Evolutionary conservation across 2,797 vertebrate genomes (phyloP).

Genomic region (Huso huso): DNA sequence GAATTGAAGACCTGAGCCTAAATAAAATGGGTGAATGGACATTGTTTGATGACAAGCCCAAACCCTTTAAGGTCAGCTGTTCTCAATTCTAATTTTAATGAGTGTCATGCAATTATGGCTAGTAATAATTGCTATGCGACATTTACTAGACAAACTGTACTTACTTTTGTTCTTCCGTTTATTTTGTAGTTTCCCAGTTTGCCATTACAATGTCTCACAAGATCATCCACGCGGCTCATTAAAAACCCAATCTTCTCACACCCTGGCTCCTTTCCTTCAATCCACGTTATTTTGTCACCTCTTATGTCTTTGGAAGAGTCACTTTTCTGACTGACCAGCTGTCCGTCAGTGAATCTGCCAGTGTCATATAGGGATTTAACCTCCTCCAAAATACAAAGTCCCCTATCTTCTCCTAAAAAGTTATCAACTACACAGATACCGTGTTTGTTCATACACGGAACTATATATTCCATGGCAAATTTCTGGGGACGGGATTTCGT

Average conservation of each 20-base stretch:
- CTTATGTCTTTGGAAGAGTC: constrained; percentile 92
- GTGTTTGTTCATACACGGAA: constrained; percentile 90
- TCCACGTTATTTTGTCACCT: constrained; percentile 93
- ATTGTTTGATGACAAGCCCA: too few relatives aligned
- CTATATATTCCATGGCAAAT: constrained; percentile 80
- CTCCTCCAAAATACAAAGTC: constrained; percentile 66
- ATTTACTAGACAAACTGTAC: constrained; percentile 33
- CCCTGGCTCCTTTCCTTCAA: constrained; percentile 83
- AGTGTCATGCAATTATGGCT: too few relatives aligned
- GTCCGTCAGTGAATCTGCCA: constrained; percentile 88
- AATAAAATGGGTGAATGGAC: too few relatives aligned
- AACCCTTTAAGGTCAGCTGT: too few relatives aligned
- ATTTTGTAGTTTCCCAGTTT: constrained; percentile 92
- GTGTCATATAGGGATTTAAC: constrained; percentile 77
- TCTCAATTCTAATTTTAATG: too few relatives aligned
- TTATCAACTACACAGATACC: constrained; percentile 91
- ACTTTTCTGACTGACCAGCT: constrained; percentile 88
- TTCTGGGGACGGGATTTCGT: constrained; percentile 70
- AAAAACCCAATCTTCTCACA: constrained; percentile 82
- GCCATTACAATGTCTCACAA: constrained; percentile 88
- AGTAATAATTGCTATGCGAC: too few relatives aligned
- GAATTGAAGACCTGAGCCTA: too few relatives aligned
- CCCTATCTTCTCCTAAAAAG: constrained; percentile 79
- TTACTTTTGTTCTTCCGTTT: constrained; percentile 96
- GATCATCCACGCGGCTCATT: constrained; percentile 94